phyloP scores from a whole-genome alignment of 2,797 vertebrate species.

The Pantherophis vulpinus region DNA sequence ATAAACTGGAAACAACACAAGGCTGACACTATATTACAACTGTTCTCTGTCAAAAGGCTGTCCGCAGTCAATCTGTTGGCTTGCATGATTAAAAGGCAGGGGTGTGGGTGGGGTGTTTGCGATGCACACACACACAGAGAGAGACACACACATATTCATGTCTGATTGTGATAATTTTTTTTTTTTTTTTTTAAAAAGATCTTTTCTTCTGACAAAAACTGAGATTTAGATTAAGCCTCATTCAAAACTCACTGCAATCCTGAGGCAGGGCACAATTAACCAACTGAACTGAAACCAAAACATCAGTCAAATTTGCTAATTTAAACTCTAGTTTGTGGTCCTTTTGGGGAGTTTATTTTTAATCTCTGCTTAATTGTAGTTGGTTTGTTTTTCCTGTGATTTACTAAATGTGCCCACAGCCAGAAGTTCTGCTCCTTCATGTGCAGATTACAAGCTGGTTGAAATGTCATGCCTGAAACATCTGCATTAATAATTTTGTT shows the following conservation, averaged over 20 bases:
- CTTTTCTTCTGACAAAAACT: neutral
- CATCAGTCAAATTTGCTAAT: neutral
- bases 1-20: neutral
- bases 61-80: neutral
- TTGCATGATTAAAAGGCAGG: neutral
- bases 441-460: neutral
- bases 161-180: neutral
- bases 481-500: neutral
- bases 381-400: slow-evolving; percentile 42
- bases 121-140: neutral
- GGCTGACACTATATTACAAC: neutral
- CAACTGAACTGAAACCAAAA: neutral
- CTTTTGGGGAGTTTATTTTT: slow-evolving; percentile 48
- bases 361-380: slow-evolving; percentile 45
- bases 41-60: neutral
- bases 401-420: slow-evolving; percentile 49
- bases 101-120: neutral
- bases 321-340: neutral
- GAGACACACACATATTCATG: neutral
- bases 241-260: neutral
- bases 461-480: neutral
- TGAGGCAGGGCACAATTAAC: neutral
- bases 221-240: neutral
- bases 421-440: slow-evolving; percentile 42
- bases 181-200: neutral